These are phyloP conservation scores for Plecotus auritus DNA, from an alignment of 2,113 vertebrate genomes.

Conservation along the genomic window DNA sequence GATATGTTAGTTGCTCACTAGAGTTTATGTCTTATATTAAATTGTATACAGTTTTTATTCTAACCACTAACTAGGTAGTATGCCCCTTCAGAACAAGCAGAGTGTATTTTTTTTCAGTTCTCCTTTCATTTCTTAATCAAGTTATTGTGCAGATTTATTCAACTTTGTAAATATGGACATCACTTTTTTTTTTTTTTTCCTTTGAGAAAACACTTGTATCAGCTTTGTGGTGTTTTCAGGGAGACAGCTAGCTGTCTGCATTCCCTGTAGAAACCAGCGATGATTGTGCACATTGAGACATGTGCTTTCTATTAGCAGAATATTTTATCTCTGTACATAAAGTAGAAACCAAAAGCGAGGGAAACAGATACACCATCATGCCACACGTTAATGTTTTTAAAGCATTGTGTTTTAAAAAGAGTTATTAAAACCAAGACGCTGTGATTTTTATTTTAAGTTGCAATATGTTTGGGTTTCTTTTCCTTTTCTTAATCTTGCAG, in stretches of 20 bases:
- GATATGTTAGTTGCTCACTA: slow-evolving; percentile 84
- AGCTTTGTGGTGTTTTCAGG: slow-evolving; percentile 78
- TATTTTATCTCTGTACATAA: slow-evolving; percentile 85
- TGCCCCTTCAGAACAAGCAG: slow-evolving; percentile 87
- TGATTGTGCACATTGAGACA: slow-evolving; percentile 80
- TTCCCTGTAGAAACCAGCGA: slow-evolving; percentile 74
- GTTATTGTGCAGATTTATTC: slow-evolving; percentile 87
- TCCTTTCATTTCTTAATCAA: slow-evolving; percentile 82
- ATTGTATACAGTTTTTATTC: slow-evolving; percentile 90
- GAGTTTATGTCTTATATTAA: slow-evolving; percentile 88
- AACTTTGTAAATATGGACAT: slow-evolving; percentile 87
- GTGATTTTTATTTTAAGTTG: slow-evolving; percentile 68
- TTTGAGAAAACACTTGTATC: slow-evolving; percentile 83
- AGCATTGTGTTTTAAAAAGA: slow-evolving; percentile 73
- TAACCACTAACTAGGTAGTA: slow-evolving; percentile 91
- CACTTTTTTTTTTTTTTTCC: slow-evolving; percentile 79
- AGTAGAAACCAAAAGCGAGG: slow-evolving; percentile 84
- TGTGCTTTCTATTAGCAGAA: slow-evolving; percentile 81
- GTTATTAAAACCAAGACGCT: slow-evolving; percentile 79
- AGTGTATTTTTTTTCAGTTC: slow-evolving; percentile 78
- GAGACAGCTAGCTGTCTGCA: slow-evolving; percentile 60
- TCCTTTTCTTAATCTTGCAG: slow-evolving; percentile 72
- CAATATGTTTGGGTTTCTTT: slow-evolving; percentile 59
- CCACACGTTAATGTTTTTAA: slow-evolving; percentile 83
- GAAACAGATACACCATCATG: slow-evolving; percentile 84